Base-by-base conservation (phyloP, 2,888 invertebrate species). In the Oasisia sp. region DNA sequence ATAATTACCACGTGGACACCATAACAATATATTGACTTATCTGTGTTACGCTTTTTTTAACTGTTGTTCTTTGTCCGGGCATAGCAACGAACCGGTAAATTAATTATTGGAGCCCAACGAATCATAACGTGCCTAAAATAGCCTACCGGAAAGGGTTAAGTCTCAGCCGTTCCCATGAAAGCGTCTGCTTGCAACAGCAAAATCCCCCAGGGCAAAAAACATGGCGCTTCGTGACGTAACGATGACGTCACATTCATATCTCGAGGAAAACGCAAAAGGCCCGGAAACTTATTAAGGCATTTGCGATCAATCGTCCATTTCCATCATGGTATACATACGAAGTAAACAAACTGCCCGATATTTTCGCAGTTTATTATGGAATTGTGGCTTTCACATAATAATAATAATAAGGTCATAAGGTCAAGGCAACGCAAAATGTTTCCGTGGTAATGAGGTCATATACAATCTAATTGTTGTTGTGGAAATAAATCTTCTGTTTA, bases 151-250 rank as follows among this genome's bases (percentile, higher is more conserved):
- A n/a, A 19, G 27, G 27, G 74, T 19, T 7, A 19, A 27, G 19
- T 74, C 5, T 74, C 74, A 74, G 74, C 19, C 19, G 27, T 27
- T 74, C 74, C 27, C 74, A 27, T 27, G 27, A 74, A 74, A 19
- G 74, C 74, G 14, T 27, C 74, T 14, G 74, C 74, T 74, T n/a
- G 74, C 74, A 74, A 74, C 74, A 74, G 27, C 74, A 74, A 74
- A 74, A 74, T 74, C 74, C 74, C 38, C 74, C 74, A 5, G n/a
- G 7, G 74, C 74, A 74, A 19, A 74, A 27, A 74, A 74, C 74
- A 74, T 74, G 74, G 74, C 74, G 74, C 74, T 74, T 74, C 74
- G 27, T 74, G 74, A 74, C 74, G 74, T n/a, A 74, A 74, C 74
- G 74, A 74, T 74, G 74, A 74, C 74, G 74, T 74, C 7, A 74